A percentile compares a stretch with the other conserved stretches of the same genome.
phyloP scores from a whole-genome alignment of 2,113 vertebrate genomes.

The Gadus macrocephalus region DNA sequence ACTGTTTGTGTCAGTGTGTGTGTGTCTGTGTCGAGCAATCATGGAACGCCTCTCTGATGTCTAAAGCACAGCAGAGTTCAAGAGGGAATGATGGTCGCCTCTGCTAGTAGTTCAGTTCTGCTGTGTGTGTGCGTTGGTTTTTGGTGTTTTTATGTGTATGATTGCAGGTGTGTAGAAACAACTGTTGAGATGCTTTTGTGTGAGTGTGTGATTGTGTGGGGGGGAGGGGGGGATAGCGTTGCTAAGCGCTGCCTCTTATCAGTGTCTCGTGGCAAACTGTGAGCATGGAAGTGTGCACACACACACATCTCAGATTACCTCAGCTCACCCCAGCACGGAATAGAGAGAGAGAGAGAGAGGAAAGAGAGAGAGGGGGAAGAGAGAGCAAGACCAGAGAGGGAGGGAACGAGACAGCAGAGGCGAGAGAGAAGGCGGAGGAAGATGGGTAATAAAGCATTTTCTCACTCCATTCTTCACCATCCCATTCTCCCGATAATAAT shows the following conservation, averaged over 20 bases:
- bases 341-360: background rate
- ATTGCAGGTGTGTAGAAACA: slow-evolving; percentile 38
- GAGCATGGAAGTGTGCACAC: slow-evolving; percentile 45
- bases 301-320: slow-evolving; percentile 62
- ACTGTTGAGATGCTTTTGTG: slow-evolving; percentile 61
- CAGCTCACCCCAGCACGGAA: slow-evolving; percentile 10
- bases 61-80: too few relatives aligned
- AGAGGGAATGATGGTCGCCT: too few relatives aligned
- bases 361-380: background rate
- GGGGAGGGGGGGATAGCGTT: slow-evolving; percentile 7
- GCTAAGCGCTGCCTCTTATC: slow-evolving; percentile 63
- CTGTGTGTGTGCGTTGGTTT: slow-evolving; percentile 29
- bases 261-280: slow-evolving; percentile 51
- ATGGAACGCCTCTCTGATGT: too few relatives aligned
- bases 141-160: slow-evolving; percentile 7
- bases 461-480: too few relatives aligned
- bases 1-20: background rate
- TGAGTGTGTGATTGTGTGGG: too few relatives aligned
- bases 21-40: background rate
- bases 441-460: background rate
- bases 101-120: too few relatives aligned
- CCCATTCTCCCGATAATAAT: too few relatives aligned
- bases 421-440: slow-evolving; percentile 19
- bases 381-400: slow-evolving; percentile 1
- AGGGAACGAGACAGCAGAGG: background rate